These are phyloP conservation scores for Peromyscus melanophrys DNA, from an alignment of 2,797 vertebrate genomes.

Conservation along the genomic window DNA sequence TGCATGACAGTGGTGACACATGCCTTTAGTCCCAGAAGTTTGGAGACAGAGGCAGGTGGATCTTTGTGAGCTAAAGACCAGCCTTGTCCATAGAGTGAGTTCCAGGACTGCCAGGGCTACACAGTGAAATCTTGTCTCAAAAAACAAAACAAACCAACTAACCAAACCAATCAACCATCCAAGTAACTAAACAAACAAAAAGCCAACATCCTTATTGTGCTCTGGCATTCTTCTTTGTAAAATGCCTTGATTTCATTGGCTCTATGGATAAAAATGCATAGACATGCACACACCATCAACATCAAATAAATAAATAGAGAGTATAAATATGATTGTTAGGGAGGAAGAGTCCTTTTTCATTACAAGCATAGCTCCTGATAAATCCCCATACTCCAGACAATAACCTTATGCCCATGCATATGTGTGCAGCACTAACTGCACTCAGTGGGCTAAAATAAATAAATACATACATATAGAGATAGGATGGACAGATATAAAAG, in stretches of 20 bases:
- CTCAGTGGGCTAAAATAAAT: neutral
- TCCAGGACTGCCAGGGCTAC: neutral
- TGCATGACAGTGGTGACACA: neutral
- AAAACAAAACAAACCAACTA: neutral
- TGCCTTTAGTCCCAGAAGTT: neutral
- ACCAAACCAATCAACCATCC: no score
- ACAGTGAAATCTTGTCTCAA: neutral
- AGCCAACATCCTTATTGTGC: neutral
- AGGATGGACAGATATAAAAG: neutral
- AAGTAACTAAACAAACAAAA: neutral
- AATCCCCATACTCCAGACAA: neutral
- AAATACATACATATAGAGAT: neutral
- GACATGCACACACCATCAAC: neutral
- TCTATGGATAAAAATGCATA: neutral
- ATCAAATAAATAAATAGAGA: neutral
- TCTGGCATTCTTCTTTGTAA: neutral
- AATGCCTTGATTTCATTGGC: neutral
- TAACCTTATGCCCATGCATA: neutral
- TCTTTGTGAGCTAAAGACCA: neutral
- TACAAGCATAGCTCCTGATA: neutral
- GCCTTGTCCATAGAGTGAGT: neutral
- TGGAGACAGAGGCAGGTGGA: neutral
- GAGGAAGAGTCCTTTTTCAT: neutral
- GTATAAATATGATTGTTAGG: neutral
- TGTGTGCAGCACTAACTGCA: neutral